Conservation (phyloP, 2,888 invertebrate species). For the Dryococelus australis region DNA sequence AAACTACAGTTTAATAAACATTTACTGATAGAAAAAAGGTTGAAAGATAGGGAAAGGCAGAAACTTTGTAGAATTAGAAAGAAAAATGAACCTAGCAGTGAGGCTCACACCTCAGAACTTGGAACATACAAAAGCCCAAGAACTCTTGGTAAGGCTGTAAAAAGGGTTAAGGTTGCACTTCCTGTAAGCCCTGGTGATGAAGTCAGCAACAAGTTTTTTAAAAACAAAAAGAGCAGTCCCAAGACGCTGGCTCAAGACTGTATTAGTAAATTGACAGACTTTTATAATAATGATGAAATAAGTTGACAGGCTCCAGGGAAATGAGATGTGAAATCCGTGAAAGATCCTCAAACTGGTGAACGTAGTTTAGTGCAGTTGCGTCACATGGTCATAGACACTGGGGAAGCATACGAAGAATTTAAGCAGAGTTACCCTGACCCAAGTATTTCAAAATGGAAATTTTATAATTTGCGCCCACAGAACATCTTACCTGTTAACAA, state of each 20-base stretch:
- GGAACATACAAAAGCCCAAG: not conserved
- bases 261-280: not conserved
- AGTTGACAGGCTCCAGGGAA: not conserved
- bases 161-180: not conserved
- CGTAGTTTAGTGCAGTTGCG: not conserved
- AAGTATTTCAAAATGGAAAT: not conserved
- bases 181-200: not conserved
- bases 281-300: not conserved
- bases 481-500: no score
- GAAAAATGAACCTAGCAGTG: not conserved
- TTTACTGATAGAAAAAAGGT: not conserved
- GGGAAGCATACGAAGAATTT: not conserved
- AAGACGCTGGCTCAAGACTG: not conserved
- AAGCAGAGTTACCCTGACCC: not conserved
- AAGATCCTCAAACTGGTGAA: not conserved
- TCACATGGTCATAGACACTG: not conserved
- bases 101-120: not conserved
- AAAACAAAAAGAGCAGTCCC: not conserved
- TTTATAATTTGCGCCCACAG: not conserved
- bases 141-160: not conserved
- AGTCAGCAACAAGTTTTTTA: not conserved
- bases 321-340: not conserved
- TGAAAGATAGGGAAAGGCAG: not conserved
- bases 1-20: not conserved
- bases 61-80: not conserved